Evolutionary conservation across 2,113 vertebrate genomes (phyloP), one percentile per base, ranked within the genome.

Genomic region (Taxidea taxus): DNA sequence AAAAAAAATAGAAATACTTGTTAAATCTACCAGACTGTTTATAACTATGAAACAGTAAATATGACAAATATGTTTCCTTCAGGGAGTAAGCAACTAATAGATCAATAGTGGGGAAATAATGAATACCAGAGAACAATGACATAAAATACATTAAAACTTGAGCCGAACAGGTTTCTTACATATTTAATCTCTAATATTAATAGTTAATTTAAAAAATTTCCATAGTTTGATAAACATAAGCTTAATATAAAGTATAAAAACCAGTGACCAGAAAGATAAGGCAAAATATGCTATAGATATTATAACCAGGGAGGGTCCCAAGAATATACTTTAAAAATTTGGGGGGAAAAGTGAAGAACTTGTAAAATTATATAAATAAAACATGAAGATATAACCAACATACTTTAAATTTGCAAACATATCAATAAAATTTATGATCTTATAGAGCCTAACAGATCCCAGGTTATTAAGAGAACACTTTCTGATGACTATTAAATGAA

Each of bases 331-430:
- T 93, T 27, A 77, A 81, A 89, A 70, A 49, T 56, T 83, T 87
- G 51, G 8, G 6, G 18, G 29, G 56, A 78, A 91, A 96, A 80
- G 14, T 66, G 18, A 49, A 87, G 75, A 88, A 88, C 23, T 87
- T 93, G 86, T 39, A 78, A 97, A 96, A 60, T 62, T 83, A 49
- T 66, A 1, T 86, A 95, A 88, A 66, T 91, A 88, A 94, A 96
- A 87, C 34, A 11, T 37, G 2, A 90, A 64, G 34, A 84, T 9
- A 95, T 13, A 84, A n/a, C 31, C 34, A 78, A 0, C 14, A 23
- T 80, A 60, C 37, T 91, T 78, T 58, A 70, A 75, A 95, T 31
- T 72, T 44, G 34, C 51, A 21, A 75, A n/a, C 13, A 86, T 64
- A 88, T 93, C 64, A 90, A 39, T 75, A 54, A 86, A 62, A 60